Conservation (phyloP, 2,797 vertebrate species). For the Scolopax rusticola region DNA sequence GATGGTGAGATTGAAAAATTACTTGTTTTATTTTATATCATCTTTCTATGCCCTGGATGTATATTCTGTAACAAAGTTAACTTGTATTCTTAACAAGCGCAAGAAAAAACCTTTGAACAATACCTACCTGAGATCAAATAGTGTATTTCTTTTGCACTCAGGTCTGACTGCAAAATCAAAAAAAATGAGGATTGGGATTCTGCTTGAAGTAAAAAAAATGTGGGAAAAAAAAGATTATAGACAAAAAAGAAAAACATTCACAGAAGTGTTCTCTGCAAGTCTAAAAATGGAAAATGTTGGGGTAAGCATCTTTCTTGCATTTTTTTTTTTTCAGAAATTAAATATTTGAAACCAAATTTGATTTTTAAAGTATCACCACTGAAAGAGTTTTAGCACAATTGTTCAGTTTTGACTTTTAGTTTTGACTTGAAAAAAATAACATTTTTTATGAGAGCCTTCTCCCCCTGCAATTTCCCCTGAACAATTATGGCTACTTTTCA, state of each 20-base stretch:
- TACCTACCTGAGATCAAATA: slow-evolving; percentile 7
- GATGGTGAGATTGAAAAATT: background rate
- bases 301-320: background rate
- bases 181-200: background rate
- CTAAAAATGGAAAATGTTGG: background rate
- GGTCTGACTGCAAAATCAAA: background rate
- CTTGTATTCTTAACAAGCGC: background rate
- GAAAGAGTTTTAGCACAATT: background rate
- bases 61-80: slow-evolving; percentile 29
- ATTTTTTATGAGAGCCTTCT: background rate
- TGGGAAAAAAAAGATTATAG: background rate
- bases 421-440: background rate
- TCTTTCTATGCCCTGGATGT: slow-evolving; percentile 11
- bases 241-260: background rate
- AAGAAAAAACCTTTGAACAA: slow-evolving; percentile 25
- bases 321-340: background rate
- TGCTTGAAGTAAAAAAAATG: background rate
- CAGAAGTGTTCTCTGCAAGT: background rate
- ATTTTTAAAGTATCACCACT: background rate
- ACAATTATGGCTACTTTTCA: background rate
- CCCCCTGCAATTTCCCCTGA: background rate
- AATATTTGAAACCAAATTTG: slow-evolving; percentile 19
- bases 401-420: background rate
- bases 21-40: slow-evolving; percentile 26
- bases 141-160: slow-evolving; percentile 1